Evolutionary conservation across 2,888 invertebrate species (phyloP).

Genomic region (Papilio demoleus): DNA sequence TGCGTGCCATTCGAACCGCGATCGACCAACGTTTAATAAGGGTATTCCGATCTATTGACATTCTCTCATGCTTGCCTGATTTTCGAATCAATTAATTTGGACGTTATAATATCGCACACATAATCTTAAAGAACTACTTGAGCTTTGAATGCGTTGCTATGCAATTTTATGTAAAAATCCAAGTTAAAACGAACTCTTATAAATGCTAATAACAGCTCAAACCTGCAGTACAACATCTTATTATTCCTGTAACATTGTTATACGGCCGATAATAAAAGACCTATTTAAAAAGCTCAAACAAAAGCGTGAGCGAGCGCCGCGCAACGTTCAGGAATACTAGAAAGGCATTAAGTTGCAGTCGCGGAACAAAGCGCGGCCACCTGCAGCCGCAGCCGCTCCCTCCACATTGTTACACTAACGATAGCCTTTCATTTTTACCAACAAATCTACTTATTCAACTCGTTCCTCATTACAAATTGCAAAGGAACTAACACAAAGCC

Average conservation of each 20-base stretch:
- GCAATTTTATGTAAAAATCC: background rate
- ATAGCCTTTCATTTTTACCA: constrained; percentile 2
- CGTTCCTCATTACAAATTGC: background rate
- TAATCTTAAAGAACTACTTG: background rate
- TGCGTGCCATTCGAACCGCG: background rate
- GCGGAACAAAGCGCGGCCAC: constrained; percentile 8
- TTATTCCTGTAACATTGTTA: background rate
- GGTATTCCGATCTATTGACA: background rate
- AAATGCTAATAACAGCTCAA: background rate
- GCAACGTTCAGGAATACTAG: background rate
- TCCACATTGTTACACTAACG: constrained; percentile 10
- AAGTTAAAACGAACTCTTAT: background rate
- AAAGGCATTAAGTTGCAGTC: constrained; percentile 1
- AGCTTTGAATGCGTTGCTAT: background rate
- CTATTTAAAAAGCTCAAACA: constrained; percentile 11
- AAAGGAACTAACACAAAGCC: background rate
- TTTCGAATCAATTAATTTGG: background rate
- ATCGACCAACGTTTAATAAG: background rate
- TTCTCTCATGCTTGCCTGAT: background rate
- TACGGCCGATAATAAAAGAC: background rate
- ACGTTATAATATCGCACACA: background rate
- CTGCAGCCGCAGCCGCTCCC: background rate
- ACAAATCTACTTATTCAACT: constrained; percentile 13
- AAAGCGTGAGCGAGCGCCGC: background rate
- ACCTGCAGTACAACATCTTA: background rate